A percentile compares a stretch with the other conserved stretches of the same genome.
Evolutionary conservation across 2,113 vertebrate species (phyloP).

Genomic region (Eupsittula cactorum): DNA sequence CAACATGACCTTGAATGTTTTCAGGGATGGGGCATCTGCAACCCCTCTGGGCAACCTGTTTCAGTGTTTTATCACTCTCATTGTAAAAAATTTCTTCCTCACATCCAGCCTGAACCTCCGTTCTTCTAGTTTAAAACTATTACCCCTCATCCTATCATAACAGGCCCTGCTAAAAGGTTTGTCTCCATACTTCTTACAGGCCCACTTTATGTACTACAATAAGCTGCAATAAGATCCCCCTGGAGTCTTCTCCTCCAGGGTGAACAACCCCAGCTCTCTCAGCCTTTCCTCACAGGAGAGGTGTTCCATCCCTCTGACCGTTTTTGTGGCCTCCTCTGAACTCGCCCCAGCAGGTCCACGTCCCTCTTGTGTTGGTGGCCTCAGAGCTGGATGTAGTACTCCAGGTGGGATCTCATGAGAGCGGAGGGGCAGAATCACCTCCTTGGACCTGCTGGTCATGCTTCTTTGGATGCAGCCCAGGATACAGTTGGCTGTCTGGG

Average conservation of each 20-base stretch:
- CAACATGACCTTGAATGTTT: neutral
- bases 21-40: neutral
- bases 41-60: neutral
- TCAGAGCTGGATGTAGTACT: neutral
- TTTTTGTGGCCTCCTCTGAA: neutral
- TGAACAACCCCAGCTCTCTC: neutral
- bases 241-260: neutral
- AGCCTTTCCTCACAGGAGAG: neutral
- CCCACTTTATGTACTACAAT: neutral
- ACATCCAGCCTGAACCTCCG: neutral
- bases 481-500: neutral
- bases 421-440: neutral
- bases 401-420: neutral
- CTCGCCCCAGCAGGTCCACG: fast-evolving
- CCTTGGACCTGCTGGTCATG: fast-evolving
- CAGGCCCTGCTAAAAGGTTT: neutral
- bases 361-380: neutral
- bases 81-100: neutral
- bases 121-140: neutral
- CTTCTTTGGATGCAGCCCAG: neutral
- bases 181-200: neutral
- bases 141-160: neutral
- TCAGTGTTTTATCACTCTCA: neutral
- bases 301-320: neutral
- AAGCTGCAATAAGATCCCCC: neutral